Conservation (phyloP, 1,140 invertebrate genomes). For the Triops longicaudatus region DNA sequence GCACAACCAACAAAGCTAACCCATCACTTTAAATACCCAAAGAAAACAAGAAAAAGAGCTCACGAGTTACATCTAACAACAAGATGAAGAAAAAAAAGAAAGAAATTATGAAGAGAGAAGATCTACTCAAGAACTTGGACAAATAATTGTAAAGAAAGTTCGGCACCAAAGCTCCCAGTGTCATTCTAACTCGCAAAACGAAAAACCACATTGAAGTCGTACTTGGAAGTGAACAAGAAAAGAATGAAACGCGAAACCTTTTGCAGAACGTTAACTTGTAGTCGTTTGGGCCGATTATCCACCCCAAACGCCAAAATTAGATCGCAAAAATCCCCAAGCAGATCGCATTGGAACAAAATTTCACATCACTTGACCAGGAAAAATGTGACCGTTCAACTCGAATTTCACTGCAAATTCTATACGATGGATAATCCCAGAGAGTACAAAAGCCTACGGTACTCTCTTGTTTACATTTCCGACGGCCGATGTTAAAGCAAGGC, state of each 20-base stretch:
- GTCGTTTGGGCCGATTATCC: background rate
- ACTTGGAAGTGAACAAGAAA: background rate
- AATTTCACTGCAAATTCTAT: background rate
- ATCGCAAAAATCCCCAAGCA: background rate
- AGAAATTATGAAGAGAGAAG: background rate
- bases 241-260: background rate
- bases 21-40: background rate
- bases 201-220: background rate
- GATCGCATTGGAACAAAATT: background rate
- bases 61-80: background rate
- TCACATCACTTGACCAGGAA: background rate
- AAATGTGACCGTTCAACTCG: background rate
- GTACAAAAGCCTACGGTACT: background rate
- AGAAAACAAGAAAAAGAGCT: background rate
- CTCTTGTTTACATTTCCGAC: background rate
- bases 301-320: background rate
- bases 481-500: background rate
- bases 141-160: background rate
- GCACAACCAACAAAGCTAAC: background rate
- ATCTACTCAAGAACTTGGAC: background rate
- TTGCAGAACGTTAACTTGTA: no score
- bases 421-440: slow-evolving; percentile 18
- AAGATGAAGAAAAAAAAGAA: background rate
- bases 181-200: background rate
- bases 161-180: background rate